A percentile compares a stretch with the other conserved stretches of the same genome.
phyloP scores from a whole-genome alignment of 2,888 invertebrate species.

The Brassicogethes aeneus region DNA sequence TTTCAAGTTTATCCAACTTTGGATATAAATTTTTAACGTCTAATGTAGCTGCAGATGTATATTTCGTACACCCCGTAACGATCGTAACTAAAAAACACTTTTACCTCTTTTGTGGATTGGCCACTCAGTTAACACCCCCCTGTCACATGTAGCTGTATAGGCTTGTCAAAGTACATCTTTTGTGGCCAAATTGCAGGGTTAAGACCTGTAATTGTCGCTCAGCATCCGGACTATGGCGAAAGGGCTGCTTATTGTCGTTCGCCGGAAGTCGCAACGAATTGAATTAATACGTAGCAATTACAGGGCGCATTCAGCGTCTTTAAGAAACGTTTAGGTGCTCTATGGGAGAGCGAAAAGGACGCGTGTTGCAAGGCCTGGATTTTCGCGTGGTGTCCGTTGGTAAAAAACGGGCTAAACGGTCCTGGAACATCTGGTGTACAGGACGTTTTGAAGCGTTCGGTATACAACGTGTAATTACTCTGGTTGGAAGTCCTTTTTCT shows the following conservation, averaged over 20 bases:
- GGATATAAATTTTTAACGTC: too few relatives aligned
- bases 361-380: conserved; percentile 36
- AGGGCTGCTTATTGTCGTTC: conserved; percentile 33
- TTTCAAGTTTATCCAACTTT: too few relatives aligned
- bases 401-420: conserved; percentile 26
- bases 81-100: too few relatives aligned
- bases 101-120: conserved; percentile 30
- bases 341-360: conserved; percentile 30
- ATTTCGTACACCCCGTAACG: too few relatives aligned
- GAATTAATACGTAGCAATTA: conserved; percentile 45
- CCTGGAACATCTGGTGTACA: conserved; percentile 17
- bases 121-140: conserved; percentile 31
- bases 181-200: conserved; percentile 39
- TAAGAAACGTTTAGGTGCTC: conserved; percentile 39
- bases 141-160: conserved; percentile 23
- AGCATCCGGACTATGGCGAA: conserved; percentile 33
- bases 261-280: conserved; percentile 41
- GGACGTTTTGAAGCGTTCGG: conserved; percentile 3
- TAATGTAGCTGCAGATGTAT: too few relatives aligned
- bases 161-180: conserved; percentile 31
- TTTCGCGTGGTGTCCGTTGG: conserved; percentile 30
- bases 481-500: conserved; percentile 5
- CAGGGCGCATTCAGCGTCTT: conserved; percentile 37
- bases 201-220: conserved; percentile 36
- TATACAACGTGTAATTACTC: conserved; percentile 5